Conservation (phyloP, 1,140 invertebrate genomes). For the Patella vulgata region DNA sequence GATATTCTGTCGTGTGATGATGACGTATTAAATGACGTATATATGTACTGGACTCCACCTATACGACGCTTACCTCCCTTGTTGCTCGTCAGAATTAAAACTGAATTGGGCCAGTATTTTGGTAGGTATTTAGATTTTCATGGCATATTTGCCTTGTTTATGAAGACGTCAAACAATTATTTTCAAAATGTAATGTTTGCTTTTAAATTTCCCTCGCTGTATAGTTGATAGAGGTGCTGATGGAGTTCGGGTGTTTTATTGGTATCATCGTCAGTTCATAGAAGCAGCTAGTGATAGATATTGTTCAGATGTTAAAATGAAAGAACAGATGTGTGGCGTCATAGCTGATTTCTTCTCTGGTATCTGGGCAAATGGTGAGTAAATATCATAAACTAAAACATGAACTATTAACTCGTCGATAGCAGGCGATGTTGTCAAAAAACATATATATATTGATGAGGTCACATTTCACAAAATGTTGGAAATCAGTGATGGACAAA, state of each 20-base stretch:
- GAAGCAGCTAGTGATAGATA: constrained; percentile 45
- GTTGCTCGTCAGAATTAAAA: constrained; percentile 50
- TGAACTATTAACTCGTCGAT: too few species aligned
- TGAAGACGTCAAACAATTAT: too few species aligned
- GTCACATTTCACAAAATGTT: too few species aligned
- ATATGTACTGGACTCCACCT: constrained; percentile 66
- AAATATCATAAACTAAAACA: too few species aligned
- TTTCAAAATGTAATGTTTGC: too few species aligned
- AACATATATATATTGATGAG: too few species aligned
- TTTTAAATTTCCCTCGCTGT: too few species aligned
- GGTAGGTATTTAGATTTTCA: too few species aligned
- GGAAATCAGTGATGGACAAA: too few species aligned
- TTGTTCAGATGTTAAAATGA: constrained; percentile 28
- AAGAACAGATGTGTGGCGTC: constrained; percentile 24
- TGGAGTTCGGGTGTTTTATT: constrained; percentile 47
- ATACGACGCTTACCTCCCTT: constrained; percentile 59
- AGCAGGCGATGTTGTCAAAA: too few species aligned
- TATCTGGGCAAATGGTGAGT: constrained; percentile 63
- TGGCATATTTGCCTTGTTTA: too few species aligned
- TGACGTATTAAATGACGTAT: constrained; percentile 62
- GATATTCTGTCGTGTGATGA: constrained; percentile 64
- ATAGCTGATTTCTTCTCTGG: constrained; percentile 54
- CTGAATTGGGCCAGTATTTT: constrained; percentile 49
- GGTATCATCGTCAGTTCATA: constrained; percentile 57
- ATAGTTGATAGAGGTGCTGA: constrained; percentile 51